Evolutionary conservation across 2,888 invertebrate genomes (phyloP).

Genomic region (Cyclophora punctaria): DNA sequence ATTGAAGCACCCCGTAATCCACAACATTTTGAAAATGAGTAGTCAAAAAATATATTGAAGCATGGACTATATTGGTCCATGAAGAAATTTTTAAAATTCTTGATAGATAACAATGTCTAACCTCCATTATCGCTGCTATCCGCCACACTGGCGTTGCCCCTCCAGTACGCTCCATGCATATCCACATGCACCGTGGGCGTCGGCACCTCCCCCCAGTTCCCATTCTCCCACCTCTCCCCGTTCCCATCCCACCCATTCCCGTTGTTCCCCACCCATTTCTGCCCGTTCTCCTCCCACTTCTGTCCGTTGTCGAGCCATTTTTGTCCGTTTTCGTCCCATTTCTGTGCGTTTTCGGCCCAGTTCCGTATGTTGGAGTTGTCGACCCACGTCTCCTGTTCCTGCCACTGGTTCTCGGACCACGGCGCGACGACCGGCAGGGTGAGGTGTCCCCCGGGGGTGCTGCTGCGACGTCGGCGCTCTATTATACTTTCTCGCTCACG

Average conservation of each 20-base stretch:
- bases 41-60: too few species aligned
- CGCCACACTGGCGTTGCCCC: conserved; percentile 60
- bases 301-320: conserved; percentile 34
- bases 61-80: too few species aligned
- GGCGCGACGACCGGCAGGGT: conserved; percentile 46
- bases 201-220: conserved; percentile 59
- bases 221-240: conserved; percentile 46
- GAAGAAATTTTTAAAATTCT: too few species aligned
- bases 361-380: conserved; percentile 53
- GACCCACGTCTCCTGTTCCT: conserved; percentile 52
- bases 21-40: too few species aligned
- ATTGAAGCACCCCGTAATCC: too few species aligned
- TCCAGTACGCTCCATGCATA: conserved; percentile 60
- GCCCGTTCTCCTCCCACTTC: conserved; percentile 32
- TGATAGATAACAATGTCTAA: conserved; percentile 15
- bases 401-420: conserved; percentile 37
- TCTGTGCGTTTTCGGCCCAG: conserved; percentile 56
- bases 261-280: conserved; percentile 36
- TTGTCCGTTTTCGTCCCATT: conserved; percentile 34
- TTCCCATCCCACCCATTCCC: conserved; percentile 48
- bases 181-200: conserved; percentile 66
- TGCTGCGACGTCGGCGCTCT: conserved; percentile 55
- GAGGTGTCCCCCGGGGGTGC: conserved; percentile 55
- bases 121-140: conserved; percentile 71
- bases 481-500: conserved; percentile 53